Evolutionary conservation across 53 echinoderm and acorn worm genomes (phyloP), one percentile per base, ranked within the genome.

Genomic region (Apostichopus leukothele): DNA sequence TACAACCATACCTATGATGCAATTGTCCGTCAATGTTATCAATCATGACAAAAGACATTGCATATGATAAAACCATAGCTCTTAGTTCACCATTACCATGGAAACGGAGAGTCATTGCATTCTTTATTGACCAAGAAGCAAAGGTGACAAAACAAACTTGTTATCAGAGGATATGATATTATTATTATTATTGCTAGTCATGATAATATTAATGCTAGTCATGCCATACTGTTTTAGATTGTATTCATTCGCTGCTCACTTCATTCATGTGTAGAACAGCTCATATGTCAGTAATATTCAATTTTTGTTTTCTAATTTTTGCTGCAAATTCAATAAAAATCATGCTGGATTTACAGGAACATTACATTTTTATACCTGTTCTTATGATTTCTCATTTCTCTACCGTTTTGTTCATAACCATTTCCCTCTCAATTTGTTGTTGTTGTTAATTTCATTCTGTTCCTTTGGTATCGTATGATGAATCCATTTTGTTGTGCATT

Each of bases 321-420:
- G 81, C 81, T 81, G 81, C 81, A 23, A 81, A 81, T 20, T 54
- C n/a, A 81, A 57, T 57, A 81, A 81, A 80, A 81, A 21, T 55
- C 55, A 81, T 59, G 81, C 81, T 23, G 59, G 20, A 54, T 53
- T 16, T 81, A 54, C n/a, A 54, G 51, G 59, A 16, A 81, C 59
- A 19, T 81, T 54, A 81, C 52, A 81, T 81, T 71, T 13, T 21
- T 39, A 39, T 6, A 71, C 71, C 71, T 71, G 71, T 71, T 71
- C 18, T 71, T 71, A n/a, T 71, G 71, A 16, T 71, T 71, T 71
- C 20, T 71, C 18, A 18, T n/a, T 71, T n/a, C 18, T 63, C 16
- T 71, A n/a, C 71, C 13, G 71, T 71, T 71, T 71, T 71, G 71
- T 71, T 71, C 71, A 71, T 71, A 71, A 71, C 71, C 71, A 71